Percentiles rank a stretch among this genome's conserved stretches.
phyloP scores from a whole-genome alignment of 1,140 invertebrate species.

The Branchinecta lynchi region DNA sequence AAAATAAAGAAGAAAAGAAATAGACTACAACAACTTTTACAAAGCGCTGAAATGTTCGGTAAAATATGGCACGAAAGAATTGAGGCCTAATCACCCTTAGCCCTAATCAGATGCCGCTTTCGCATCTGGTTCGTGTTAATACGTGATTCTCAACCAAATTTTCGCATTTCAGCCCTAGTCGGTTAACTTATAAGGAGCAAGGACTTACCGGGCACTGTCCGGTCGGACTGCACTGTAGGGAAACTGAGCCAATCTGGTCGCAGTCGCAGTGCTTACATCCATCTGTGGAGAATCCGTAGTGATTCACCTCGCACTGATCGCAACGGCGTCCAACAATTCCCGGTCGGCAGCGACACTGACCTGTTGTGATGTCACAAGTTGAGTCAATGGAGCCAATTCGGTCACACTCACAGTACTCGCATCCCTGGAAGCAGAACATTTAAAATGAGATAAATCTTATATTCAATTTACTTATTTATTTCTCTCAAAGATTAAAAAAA shows the following conservation, averaged over 20 bases:
- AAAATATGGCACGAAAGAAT: too few species aligned
- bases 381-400: slow-evolving; percentile 62
- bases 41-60: too few species aligned
- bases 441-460: too few species aligned
- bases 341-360: slow-evolving; percentile 68
- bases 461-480: too few species aligned
- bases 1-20: too few species aligned
- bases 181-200: not conserved
- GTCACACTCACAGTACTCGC: slow-evolving; percentile 70
- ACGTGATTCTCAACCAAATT: not conserved
- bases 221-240: slow-evolving; percentile 54
- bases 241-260: slow-evolving; percentile 66
- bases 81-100: too few species aligned
- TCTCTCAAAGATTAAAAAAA: too few species aligned
- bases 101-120: not conserved
- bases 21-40: too few species aligned
- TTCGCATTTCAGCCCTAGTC: not conserved
- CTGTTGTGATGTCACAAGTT: slow-evolving; percentile 60
- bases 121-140: not conserved
- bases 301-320: slow-evolving; percentile 63
- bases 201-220: slow-evolving; percentile 64
- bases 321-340: slow-evolving; percentile 71
- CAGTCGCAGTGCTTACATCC: slow-evolving; percentile 77
- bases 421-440: slow-evolving; percentile 40
- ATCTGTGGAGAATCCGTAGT: slow-evolving; percentile 73